phyloP scores from a whole-genome alignment of 2,888 invertebrate genomes.

The Linnaemya vulpina region DNA sequence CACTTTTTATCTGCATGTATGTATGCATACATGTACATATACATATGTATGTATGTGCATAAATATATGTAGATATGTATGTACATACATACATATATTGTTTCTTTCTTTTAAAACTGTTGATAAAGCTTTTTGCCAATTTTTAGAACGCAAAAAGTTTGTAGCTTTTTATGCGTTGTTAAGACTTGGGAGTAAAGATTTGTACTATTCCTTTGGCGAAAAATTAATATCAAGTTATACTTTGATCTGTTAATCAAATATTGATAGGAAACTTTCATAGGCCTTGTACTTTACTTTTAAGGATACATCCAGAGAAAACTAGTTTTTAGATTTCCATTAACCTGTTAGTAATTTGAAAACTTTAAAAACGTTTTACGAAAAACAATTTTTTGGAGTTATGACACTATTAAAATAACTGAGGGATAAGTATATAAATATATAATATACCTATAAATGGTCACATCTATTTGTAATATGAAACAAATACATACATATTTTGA shows the following conservation, averaged over 20 bases:
- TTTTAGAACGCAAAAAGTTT: slow-evolving; percentile 49
- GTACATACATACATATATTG: no score
- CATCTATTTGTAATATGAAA: no score
- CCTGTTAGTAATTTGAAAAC: no score
- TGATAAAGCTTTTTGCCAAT: slow-evolving; percentile 10
- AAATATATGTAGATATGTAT: not conserved
- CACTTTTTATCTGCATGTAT: not conserved
- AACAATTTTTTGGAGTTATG: no score
- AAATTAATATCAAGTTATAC: not conserved
- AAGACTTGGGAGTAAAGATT: slow-evolving; percentile 25
- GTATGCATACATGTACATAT: not conserved
- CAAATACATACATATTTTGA: no score
- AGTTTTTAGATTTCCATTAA: no score
- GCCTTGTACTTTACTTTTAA: no score
- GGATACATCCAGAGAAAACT: no score
- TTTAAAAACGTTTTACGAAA: no score
- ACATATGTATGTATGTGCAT: not conserved
- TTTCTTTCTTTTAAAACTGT: not conserved
- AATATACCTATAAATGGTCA: no score
- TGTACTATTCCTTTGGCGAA: not conserved
- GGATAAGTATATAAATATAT: no score
- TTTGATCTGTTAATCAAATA: not conserved
- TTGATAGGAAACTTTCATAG: not conserved
- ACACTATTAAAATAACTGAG: no score
- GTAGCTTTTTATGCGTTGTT: slow-evolving; percentile 15